A percentile compares a stretch with the other conserved stretches of the same genome.
Evolutionary conservation across 2,888 invertebrate species (phyloP).

Genomic region (Arrhopalites spinosus): DNA sequence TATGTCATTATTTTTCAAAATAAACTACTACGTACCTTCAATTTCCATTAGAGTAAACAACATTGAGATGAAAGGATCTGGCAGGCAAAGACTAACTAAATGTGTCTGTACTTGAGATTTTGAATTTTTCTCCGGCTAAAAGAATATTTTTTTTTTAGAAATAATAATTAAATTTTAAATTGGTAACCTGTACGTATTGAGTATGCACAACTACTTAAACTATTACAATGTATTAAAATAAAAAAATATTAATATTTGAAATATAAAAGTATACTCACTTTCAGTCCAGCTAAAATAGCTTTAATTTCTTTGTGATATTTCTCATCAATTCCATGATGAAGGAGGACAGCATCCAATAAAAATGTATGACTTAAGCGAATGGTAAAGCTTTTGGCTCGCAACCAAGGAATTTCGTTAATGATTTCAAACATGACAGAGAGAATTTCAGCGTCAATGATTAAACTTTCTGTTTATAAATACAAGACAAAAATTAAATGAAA

Average conservation of each 20-base stretch:
- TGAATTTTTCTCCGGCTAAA: constrained; percentile 67
- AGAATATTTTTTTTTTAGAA: constrained; percentile 43
- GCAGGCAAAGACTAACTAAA: constrained; percentile 70
- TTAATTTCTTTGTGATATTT: constrained; percentile 60
- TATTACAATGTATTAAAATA: constrained; percentile 8
- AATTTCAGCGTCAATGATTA: constrained; percentile 84
- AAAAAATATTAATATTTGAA: constrained; percentile 1
- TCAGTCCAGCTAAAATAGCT: constrained; percentile 57
- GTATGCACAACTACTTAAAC: too few relatives aligned
- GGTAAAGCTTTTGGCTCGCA: constrained; percentile 69
- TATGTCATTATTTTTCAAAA: too few relatives aligned
- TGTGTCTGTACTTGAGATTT: constrained; percentile 74
- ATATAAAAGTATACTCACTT: constrained; percentile 45
- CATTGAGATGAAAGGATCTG: constrained; percentile 69
- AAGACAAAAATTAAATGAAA: not conserved
- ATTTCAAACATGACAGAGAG: constrained; percentile 78
- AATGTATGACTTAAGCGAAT: constrained; percentile 80
- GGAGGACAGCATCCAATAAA: constrained; percentile 74
- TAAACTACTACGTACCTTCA: too few relatives aligned
- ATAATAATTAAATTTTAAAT: too few relatives aligned
- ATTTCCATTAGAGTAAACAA: constrained; percentile 71
- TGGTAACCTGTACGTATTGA: too few relatives aligned
- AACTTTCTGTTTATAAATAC: constrained; percentile 63
- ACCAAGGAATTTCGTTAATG: constrained; percentile 69
- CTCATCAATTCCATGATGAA: constrained; percentile 78